phyloP scores from a whole-genome alignment of 1,140 invertebrate genomes.

The Bombus haemorrhoidalis region DNA sequence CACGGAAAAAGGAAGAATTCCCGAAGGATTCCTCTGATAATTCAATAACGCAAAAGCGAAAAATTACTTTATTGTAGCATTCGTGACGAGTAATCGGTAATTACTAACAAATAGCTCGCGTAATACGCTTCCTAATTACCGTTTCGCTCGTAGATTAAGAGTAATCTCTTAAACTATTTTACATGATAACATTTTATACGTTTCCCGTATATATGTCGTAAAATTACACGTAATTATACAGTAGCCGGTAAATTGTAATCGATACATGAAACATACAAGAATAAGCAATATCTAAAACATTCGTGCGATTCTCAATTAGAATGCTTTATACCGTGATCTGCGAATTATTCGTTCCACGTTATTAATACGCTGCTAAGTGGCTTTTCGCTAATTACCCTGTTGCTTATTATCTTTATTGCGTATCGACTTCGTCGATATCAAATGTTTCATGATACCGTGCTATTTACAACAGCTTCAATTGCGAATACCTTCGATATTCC shows the following conservation, averaged over 20 bases:
- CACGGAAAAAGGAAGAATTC: background rate
- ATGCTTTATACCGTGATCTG: background rate
- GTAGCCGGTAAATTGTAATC: slow-evolving; percentile 13
- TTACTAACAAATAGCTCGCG: background rate
- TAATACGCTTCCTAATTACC: slow-evolving; percentile 24
- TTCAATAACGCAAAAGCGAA: background rate
- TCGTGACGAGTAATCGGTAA: slow-evolving; percentile 1
- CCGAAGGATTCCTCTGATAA: background rate
- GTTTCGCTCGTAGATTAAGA: background rate
- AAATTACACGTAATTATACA: slow-evolving; percentile 29
- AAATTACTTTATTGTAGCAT: background rate
- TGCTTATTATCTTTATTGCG: slow-evolving; percentile 49
- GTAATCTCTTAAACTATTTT: slow-evolving; percentile 31
- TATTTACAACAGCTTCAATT: slow-evolving; percentile 19
- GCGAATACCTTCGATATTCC: background rate
- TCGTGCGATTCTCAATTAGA: background rate
- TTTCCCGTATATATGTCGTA: slow-evolving; percentile 4
- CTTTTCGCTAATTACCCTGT: slow-evolving; percentile 43
- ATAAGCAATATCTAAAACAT: background rate
- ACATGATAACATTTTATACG: slow-evolving; percentile 2
- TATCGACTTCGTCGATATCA: slow-evolving; percentile 25
- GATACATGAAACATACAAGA: slow-evolving; percentile 3
- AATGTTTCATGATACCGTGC: slow-evolving; percentile 6
- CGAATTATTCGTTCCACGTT: slow-evolving; percentile 18
- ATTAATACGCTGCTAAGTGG: slow-evolving; percentile 50